Conservation (phyloP, 2,888 invertebrate species). For the Achlya flavicornis region DNA sequence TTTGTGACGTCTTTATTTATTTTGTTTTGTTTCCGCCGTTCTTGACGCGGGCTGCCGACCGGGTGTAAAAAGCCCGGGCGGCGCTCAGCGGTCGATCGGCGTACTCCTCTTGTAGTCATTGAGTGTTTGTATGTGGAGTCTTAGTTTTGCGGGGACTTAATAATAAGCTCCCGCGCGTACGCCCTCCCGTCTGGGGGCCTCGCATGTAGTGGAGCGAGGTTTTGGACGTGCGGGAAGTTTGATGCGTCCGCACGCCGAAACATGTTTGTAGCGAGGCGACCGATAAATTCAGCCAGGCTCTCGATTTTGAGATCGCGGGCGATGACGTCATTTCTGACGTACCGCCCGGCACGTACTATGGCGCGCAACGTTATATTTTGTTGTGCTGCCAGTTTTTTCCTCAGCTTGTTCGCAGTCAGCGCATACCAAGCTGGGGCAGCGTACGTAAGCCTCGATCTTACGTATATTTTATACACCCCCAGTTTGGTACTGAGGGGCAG, state of each 20-base stretch:
- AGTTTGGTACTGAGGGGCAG: constrained; percentile 26
- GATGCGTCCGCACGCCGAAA: constrained; percentile 18
- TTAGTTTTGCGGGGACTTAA: too few species aligned
- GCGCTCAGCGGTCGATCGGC: too few species aligned
- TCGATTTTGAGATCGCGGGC: constrained; percentile 15
- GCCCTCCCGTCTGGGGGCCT: background rate
- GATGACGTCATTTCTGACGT: constrained; percentile 1
- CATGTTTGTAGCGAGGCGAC: constrained; percentile 18
- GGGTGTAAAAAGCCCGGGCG: too few species aligned
- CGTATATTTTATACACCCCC: constrained; percentile 26
- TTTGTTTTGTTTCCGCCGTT: too few species aligned
- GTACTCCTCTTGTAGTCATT: too few species aligned
- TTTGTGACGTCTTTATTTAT: too few species aligned
- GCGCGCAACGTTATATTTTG: constrained; percentile 16
- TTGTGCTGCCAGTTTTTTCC: background rate
- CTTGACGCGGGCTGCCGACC: too few species aligned
- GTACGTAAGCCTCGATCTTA: constrained; percentile 27
- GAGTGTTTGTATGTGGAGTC: too few species aligned
- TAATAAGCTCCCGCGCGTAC: background rate
- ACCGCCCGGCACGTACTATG: background rate
- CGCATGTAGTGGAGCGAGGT: background rate
- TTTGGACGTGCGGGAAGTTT: background rate
- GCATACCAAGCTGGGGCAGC: constrained; percentile 22
- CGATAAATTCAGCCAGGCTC: constrained; percentile 14
- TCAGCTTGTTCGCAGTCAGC: background rate